Evolutionary conservation across 2,113 vertebrate species (phyloP).

Genomic region (Tupaia tana): DNA sequence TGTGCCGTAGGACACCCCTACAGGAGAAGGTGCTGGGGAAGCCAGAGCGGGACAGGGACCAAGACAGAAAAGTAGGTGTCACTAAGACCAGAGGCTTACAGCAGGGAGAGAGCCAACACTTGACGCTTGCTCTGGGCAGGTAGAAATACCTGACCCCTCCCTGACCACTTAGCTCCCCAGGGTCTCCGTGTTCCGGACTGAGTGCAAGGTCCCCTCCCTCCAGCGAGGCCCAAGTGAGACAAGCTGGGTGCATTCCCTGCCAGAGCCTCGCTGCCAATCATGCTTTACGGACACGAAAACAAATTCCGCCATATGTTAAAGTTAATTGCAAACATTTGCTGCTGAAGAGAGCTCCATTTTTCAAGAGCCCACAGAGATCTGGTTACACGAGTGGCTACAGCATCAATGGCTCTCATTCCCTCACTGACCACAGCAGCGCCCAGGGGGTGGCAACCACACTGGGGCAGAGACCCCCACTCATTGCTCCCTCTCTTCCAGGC

Average conservation of each 20-base stretch:
- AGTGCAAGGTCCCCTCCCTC: not conserved
- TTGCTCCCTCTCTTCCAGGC: not conserved
- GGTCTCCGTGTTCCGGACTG: not conserved
- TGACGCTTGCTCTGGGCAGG: not conserved
- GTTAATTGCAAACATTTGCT: conserved; percentile 84
- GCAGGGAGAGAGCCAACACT: not conserved
- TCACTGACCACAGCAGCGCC: conserved; percentile 20
- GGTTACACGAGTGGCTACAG: conserved; percentile 55
- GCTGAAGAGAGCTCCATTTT: conserved; percentile 74
- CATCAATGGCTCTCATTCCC: not conserved
- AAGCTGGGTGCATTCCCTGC: conserved; percentile 59
- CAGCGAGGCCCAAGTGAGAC: conserved; percentile 24
- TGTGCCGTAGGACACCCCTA: too few relatives aligned
- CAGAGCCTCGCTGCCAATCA: conserved; percentile 74
- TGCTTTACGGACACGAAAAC: conserved; percentile 65
- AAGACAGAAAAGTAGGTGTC: not conserved
- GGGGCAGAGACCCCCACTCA: not conserved
- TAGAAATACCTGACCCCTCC: not conserved
- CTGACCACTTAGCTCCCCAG: not conserved
- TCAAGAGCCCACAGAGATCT: conserved; percentile 75
- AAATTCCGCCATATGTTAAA: conserved; percentile 79
- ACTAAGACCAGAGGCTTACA: not conserved
- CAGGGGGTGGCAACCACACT: not conserved
- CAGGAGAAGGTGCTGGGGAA: not conserved
- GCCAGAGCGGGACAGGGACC: not conserved